A percentile compares a stretch with the other conserved stretches of the same genome.
phyloP scores from a whole-genome alignment of 2,113 vertebrate species.

The Leptobrachium leishanense region DNA sequence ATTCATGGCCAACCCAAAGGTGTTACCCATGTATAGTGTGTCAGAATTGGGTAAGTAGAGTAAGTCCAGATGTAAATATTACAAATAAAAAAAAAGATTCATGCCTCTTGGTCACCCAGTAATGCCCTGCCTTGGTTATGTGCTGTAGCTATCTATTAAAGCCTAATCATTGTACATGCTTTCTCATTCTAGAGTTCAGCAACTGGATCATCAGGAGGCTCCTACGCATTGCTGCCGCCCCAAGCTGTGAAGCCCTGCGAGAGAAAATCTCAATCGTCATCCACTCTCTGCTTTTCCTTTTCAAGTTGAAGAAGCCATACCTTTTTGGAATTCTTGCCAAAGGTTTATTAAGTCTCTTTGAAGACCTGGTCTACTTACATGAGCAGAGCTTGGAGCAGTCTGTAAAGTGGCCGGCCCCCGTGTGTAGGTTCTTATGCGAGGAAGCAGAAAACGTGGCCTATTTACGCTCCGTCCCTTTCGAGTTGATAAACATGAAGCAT shows the following conservation, averaged over 20 bases:
- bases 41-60: no score
- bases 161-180: no score
- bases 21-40: no score
- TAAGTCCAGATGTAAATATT: no score
- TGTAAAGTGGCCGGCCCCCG: conserved; percentile 74
- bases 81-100: no score
- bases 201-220: conserved; percentile 90
- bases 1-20: no score
- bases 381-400: conserved; percentile 53
- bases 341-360: conserved; percentile 78
- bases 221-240: conserved; percentile 83
- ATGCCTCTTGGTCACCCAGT: no score
- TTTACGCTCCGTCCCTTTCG: conserved; percentile 77
- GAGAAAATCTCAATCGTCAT: conserved; percentile 78
- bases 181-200: conserved; percentile 79
- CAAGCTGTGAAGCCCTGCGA: conserved; percentile 80
- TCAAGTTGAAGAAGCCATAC: conserved; percentile 77
- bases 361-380: conserved; percentile 76
- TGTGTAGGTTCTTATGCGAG: conserved; percentile 70
- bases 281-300: conserved; percentile 84
- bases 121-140: no score
- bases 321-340: conserved; percentile 77
- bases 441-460: conserved; percentile 59
- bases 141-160: no score
- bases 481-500: conserved; percentile 70